Conservation (phyloP, 2,888 invertebrate genomes). For the Melanotus villosus region DNA sequence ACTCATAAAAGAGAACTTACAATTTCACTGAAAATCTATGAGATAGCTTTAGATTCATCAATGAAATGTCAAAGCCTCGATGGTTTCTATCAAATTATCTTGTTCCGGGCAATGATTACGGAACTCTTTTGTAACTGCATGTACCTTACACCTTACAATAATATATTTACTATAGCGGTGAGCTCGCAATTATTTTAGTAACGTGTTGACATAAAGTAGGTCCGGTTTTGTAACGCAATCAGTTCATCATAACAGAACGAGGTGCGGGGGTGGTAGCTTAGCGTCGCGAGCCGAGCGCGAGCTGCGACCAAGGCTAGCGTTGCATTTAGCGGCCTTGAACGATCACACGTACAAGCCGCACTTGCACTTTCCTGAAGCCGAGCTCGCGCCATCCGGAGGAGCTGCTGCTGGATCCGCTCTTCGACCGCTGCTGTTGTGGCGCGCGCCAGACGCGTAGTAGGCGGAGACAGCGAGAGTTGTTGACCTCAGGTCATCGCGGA, state of each 20-base stretch:
- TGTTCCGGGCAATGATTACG: background rate
- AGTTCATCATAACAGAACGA: conserved; percentile 49
- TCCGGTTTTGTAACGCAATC: conserved; percentile 54
- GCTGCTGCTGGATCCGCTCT: conserved; percentile 45
- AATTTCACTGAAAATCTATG: background rate
- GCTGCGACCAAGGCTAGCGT: conserved; percentile 56
- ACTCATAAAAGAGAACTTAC: conserved; percentile 5
- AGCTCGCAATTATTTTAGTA: conserved; percentile 47
- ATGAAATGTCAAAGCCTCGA: background rate
- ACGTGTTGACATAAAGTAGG: conserved; percentile 52
- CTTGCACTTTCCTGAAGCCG: conserved; percentile 57
- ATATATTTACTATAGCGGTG: conserved; percentile 14
- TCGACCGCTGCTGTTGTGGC: conserved; percentile 52
- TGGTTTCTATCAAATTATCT: conserved; percentile 9
- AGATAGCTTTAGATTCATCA: background rate
- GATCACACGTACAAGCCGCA: conserved; percentile 63
- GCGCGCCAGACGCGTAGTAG: conserved; percentile 66
- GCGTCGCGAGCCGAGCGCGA: conserved; percentile 65
- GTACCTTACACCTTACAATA: background rate
- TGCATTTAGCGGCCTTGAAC: conserved; percentile 66
- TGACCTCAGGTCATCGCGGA: conserved; percentile 68
- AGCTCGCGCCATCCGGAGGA: conserved; percentile 50
- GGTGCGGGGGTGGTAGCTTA: conserved; percentile 42
- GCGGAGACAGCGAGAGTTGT: conserved; percentile 68
- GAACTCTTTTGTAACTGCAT: conserved; percentile 13